Evolutionary conservation across 2,797 vertebrate species (phyloP), one percentile per base, ranked within the genome.

Genomic region (Tiaroga cobitis): DNA sequence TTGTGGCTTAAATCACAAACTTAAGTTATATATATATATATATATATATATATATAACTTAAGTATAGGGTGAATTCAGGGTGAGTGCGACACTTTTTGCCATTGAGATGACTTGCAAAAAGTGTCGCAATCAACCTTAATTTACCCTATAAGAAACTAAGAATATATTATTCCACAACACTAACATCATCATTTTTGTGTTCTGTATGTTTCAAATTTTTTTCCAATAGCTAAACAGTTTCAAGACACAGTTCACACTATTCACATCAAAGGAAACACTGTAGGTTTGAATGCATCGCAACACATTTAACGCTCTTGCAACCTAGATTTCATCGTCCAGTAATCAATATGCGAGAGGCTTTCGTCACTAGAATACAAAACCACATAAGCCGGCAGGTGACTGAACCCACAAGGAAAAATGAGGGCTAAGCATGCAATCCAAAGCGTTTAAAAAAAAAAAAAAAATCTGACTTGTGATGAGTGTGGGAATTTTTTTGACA

Each of bases 401-500:
- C 24, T 51, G 21, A 51, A 51, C 72, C 1, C 19, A 63, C 19
- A 72, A 56, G 83, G 75, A 84, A 84, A 84, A 79, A 70, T 5
- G 1, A 34, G 15, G 26, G 49, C 65, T 54, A 19, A 76, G 29
- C n/a, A 83, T 46, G 73, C 34, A 61, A 68, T 78, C 73, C 72
- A 61, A 67, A 73, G 72, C 72, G 6, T 75, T 56, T 72, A 32
- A 73, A 41, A 76, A 37, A 80, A 54, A 29, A 80, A 65, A 34
- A 39, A 81, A 49, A 70, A 68, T 24, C 34, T n/a, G 51, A 18
- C 2, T 8, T 26, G 21, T 82, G 49, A 76, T 51, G 29, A 56
- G 19, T 79, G 80, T 83, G 84, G 89, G 86, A 90, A 89, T 86
- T 83, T 90, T 84, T 46, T 59, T 74, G 26, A 69, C 73, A 70